Evolutionary conservation across 1,140 invertebrate genomes (phyloP).

Genomic region (Saxidomus purpurata): DNA sequence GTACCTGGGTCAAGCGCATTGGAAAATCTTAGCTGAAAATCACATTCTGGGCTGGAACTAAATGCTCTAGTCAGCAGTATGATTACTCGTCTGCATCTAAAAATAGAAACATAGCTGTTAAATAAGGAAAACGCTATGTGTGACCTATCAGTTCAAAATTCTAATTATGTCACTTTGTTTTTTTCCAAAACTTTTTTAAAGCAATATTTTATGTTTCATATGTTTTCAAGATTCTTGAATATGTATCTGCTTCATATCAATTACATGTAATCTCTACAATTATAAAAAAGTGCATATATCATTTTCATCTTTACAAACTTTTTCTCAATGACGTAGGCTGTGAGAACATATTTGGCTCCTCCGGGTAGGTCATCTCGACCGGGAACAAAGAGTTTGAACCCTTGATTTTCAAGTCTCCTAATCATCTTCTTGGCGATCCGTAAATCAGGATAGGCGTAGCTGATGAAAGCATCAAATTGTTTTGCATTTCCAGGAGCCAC

Average conservation of each 20-base stretch:
- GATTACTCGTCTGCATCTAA: slow-evolving; percentile 84
- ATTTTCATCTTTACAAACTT: slow-evolving; percentile 75
- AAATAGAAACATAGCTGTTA: slow-evolving; percentile 37
- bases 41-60: slow-evolving; percentile 82
- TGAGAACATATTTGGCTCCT: slow-evolving; percentile 78
- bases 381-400: slow-evolving; percentile 83
- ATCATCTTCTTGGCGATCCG: slow-evolving; percentile 83
- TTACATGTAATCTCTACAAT: not conserved
- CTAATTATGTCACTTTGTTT: not conserved
- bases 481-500: slow-evolving; percentile 31
- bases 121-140: too few relatives aligned
- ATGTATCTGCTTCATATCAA: not conserved
- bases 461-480: slow-evolving; percentile 86
- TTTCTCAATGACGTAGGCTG: slow-evolving; percentile 84
- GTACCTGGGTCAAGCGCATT: slow-evolving; percentile 81
- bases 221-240: not conserved
- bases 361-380: slow-evolving; percentile 84
- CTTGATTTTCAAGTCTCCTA: slow-evolving; percentile 78
- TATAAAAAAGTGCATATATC: not conserved
- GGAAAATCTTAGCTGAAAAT: slow-evolving; percentile 86
- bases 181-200: not conserved
- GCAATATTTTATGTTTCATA: not conserved
- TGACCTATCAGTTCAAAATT: too few relatives aligned
- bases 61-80: slow-evolving; percentile 85
- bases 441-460: slow-evolving; percentile 81